These are phyloP conservation scores for Zhuqinia jingwanae DNA, from an alignment of 2,888 invertebrate genomes.

Conservation along the genomic window DNA sequence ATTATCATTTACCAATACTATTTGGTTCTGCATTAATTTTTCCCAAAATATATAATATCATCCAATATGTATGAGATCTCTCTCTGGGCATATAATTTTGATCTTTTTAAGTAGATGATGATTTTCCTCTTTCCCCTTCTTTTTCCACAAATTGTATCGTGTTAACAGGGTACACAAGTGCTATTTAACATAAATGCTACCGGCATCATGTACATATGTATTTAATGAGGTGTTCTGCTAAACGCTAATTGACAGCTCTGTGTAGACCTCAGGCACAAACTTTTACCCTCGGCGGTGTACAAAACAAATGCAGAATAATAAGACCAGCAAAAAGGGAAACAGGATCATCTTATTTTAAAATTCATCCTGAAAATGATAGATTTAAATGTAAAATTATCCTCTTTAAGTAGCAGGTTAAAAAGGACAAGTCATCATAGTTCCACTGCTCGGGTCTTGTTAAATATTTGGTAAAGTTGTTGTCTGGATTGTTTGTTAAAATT, in stretches of 20 bases:
- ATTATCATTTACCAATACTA: slow-evolving; percentile 7
- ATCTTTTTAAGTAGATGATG: neutral
- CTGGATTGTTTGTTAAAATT: neutral
- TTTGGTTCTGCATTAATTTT: slow-evolving; percentile 22
- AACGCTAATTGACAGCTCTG: slow-evolving; percentile 70
- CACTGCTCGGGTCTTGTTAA: slow-evolving; percentile 13
- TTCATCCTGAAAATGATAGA: slow-evolving; percentile 24
- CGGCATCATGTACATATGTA: slow-evolving; percentile 40
- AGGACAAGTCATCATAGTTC: neutral
- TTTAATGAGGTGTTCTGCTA: slow-evolving; percentile 61
- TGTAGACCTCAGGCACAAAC: slow-evolving; percentile 29
- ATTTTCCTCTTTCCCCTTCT: slow-evolving; percentile 6
- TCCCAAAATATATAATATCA: neutral
- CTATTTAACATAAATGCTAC: slow-evolving; percentile 48
- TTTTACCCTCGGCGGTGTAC: neutral
- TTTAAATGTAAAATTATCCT: slow-evolving; percentile 46
- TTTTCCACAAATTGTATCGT: neutral
- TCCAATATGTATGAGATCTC: neutral
- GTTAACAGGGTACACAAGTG: neutral
- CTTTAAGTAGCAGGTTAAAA: slow-evolving; percentile 48
- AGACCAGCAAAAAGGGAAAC: neutral
- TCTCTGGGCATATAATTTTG: neutral
- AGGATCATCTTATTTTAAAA: neutral
- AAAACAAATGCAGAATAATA: neutral
- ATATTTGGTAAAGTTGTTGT: neutral